Evolutionary conservation across 2,888 invertebrate genomes (phyloP).

Genomic region (Kuschelorhynchus macadamiae): DNA sequence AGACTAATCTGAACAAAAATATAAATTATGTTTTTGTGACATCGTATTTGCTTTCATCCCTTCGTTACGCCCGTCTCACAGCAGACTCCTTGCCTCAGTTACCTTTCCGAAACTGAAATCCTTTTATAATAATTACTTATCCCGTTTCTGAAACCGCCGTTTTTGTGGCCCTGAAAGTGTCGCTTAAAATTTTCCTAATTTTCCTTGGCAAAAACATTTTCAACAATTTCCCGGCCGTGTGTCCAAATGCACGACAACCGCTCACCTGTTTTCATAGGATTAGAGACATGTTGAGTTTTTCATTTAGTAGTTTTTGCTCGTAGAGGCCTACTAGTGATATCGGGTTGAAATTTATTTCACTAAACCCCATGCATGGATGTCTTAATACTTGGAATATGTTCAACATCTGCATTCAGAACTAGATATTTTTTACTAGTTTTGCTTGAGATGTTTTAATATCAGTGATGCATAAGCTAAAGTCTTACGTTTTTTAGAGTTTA

Average conservation of each 20-base stretch:
- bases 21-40: no score
- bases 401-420: no score
- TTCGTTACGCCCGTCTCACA: not conserved
- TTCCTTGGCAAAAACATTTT: constrained; percentile 40
- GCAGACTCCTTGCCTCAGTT: not conserved
- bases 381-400: no score
- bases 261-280: constrained; percentile 42
- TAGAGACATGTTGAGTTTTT: constrained; percentile 30
- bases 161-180: constrained; percentile 30
- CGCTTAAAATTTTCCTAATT: constrained; percentile 45
- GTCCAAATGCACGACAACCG: constrained; percentile 27
- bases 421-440: no score
- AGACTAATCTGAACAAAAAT: no score
- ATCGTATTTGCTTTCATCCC: no score
- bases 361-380: no score
- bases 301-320: constrained; percentile 17
- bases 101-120: constrained; percentile 36
- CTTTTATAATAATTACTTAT: constrained; percentile 46
- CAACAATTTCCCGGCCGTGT: constrained; percentile 18
- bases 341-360: no score
- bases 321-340: no score
- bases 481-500: no score
- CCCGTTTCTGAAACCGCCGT: constrained; percentile 33
- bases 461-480: no score
- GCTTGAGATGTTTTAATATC: no score